Conservation (phyloP, 2,888 invertebrate species). For the Empis livida region DNA sequence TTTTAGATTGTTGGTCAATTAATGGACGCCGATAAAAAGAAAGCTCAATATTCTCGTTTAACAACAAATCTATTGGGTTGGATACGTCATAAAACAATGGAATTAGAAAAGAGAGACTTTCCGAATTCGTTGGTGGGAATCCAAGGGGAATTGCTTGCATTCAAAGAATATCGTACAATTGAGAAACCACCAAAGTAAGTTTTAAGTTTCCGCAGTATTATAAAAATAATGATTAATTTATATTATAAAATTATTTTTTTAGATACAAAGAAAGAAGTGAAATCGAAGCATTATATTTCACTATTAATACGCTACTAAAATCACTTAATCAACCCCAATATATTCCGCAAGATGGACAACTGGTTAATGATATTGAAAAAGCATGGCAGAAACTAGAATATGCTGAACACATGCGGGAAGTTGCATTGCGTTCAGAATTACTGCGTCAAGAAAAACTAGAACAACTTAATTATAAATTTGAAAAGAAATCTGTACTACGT, state of each 20-base stretch:
- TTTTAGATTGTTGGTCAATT: conserved; percentile 88
- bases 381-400: conserved; percentile 88
- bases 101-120: conserved; percentile 73
- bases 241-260: conserved; percentile 5
- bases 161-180: conserved; percentile 90
- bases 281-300: conserved; percentile 91
- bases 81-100: conserved; percentile 75
- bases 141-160: conserved; percentile 73
- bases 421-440: conserved; percentile 81
- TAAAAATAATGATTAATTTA: not conserved
- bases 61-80: conserved; percentile 80
- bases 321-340: conserved; percentile 83
- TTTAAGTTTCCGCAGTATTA: not conserved
- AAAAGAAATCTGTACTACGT: conserved; percentile 84
- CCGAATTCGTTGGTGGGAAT: conserved; percentile 94
- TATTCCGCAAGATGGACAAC: conserved; percentile 74
- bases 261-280: conserved; percentile 95
- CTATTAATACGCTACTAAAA: conserved; percentile 91
- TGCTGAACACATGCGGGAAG: conserved; percentile 88
- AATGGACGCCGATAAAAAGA: conserved; percentile 89
- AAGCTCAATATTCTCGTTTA: conserved; percentile 74
- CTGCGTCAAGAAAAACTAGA: conserved; percentile 85
- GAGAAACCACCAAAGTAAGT: conserved; percentile 94
- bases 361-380: conserved; percentile 89
- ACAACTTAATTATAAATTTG: conserved; percentile 90